Conservation (phyloP, 2,888 invertebrate genomes). For the Leistus spinibarbis region DNA sequence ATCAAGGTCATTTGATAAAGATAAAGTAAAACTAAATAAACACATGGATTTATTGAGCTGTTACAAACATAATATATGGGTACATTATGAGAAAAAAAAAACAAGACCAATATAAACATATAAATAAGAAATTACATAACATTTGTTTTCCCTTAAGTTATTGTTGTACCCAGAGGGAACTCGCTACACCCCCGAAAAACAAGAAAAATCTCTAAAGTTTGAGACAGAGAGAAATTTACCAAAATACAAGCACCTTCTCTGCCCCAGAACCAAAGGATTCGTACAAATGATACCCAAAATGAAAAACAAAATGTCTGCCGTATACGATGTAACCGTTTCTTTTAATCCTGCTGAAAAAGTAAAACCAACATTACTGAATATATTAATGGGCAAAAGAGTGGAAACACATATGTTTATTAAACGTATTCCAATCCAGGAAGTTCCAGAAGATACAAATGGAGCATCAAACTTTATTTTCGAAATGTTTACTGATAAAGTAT, state of each 20-base stretch:
- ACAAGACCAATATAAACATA: too few species aligned
- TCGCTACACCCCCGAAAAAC: conserved; percentile 84
- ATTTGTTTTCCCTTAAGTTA: conserved; percentile 68
- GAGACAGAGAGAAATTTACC: conserved; percentile 85
- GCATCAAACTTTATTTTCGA: conserved; percentile 80
- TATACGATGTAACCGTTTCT: conserved; percentile 78
- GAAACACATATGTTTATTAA: conserved; percentile 74
- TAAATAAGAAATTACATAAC: not conserved
- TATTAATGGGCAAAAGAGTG: conserved; percentile 71
- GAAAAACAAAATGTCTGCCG: conserved; percentile 75
- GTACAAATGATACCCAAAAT: conserved; percentile 82
- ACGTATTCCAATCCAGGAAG: conserved; percentile 75
- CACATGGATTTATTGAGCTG: conserved; percentile 83
- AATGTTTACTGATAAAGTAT: conserved; percentile 79
- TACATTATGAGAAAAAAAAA: conserved; percentile 42
- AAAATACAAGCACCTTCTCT: conserved; percentile 83
- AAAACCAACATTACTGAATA: conserved; percentile 73
- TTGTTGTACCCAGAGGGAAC: conserved; percentile 93
- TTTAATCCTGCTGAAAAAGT: conserved; percentile 66
- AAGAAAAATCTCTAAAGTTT: conserved; percentile 84
- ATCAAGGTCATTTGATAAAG: conserved; percentile 89
- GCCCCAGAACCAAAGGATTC: conserved; percentile 95
- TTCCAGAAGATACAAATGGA: conserved; percentile 74
- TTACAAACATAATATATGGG: conserved; percentile 90
- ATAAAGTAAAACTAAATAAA: conserved; percentile 78